Evolutionary conservation across 2,888 invertebrate genomes (phyloP).

Genomic region (Laspeyria flexula): DNA sequence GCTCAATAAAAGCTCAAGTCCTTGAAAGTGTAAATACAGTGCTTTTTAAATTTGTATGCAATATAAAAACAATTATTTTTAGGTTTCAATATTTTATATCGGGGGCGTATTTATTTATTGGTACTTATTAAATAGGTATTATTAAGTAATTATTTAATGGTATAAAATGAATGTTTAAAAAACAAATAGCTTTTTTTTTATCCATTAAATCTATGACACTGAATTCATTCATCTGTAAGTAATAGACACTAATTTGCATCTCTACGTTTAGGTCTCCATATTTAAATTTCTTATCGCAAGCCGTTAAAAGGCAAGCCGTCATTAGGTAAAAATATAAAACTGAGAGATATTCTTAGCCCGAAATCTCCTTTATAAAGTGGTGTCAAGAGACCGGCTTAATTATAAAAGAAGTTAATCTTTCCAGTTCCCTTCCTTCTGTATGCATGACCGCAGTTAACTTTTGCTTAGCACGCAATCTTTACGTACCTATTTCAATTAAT

Average conservation of each 20-base stretch:
- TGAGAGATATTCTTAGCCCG: background rate
- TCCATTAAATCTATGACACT: no score
- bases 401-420: slow-evolving; percentile 53
- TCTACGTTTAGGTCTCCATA: background rate
- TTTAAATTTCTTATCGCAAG: background rate
- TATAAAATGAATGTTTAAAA: no score
- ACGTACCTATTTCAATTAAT: slow-evolving; percentile 7
- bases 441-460: slow-evolving; percentile 58
- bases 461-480: slow-evolving; percentile 61
- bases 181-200: no score
- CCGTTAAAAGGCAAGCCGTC: background rate
- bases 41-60: no score
- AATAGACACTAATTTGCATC: background rate
- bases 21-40: no score
- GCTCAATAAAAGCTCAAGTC: no score
- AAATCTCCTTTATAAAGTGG: slow-evolving; percentile 39
- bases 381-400: slow-evolving; percentile 51
- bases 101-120: no score
- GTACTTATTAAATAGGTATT: no score
- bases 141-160: no score
- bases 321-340: background rate
- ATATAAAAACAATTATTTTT: no score
- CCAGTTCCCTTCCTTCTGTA: slow-evolving; percentile 46
- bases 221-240: no score
- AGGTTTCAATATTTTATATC: no score